Evolutionary conservation across 2,797 vertebrate genomes (phyloP).

Genomic region (Nasua narica): DNA sequence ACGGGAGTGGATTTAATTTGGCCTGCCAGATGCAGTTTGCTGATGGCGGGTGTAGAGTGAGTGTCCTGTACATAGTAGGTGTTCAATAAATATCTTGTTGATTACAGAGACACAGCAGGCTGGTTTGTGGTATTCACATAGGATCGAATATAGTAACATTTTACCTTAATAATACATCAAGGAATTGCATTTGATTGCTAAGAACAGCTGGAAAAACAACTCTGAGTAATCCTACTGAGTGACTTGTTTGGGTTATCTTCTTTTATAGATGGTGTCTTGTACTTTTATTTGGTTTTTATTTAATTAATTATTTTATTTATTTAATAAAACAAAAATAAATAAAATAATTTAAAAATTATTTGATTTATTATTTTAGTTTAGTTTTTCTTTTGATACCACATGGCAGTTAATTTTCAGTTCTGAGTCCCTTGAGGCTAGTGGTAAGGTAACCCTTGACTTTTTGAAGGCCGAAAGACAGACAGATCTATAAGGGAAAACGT

Average conservation of each 20-base stretch:
- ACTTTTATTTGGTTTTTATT: slow-evolving; percentile 35
- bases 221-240: background rate
- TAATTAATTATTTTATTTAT: background rate
- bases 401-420: slow-evolving; percentile 16
- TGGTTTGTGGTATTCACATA: slow-evolving; percentile 5
- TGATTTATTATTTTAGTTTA: background rate
- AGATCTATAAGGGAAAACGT: slow-evolving; percentile 27
- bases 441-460: slow-evolving; percentile 4
- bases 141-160: background rate
- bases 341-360: too few species aligned
- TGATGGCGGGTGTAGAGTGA: background rate
- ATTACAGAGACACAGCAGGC: background rate
- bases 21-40: background rate
- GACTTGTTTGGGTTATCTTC: slow-evolving; percentile 25
- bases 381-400: background rate
- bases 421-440: background rate
- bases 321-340: too few species aligned
- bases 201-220: slow-evolving; percentile 9
- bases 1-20: background rate
- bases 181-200: slow-evolving; percentile 35
- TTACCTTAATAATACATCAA: slow-evolving; percentile 1
- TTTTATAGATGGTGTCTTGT: slow-evolving; percentile 42
- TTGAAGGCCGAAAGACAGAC: background rate
- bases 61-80: background rate
- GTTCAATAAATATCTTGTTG: slow-evolving; percentile 28